Evolutionary conservation across 1,140 invertebrate genomes (phyloP), one percentile per base, ranked within the genome.

Genomic region (Cydia fagiglandana): DNA sequence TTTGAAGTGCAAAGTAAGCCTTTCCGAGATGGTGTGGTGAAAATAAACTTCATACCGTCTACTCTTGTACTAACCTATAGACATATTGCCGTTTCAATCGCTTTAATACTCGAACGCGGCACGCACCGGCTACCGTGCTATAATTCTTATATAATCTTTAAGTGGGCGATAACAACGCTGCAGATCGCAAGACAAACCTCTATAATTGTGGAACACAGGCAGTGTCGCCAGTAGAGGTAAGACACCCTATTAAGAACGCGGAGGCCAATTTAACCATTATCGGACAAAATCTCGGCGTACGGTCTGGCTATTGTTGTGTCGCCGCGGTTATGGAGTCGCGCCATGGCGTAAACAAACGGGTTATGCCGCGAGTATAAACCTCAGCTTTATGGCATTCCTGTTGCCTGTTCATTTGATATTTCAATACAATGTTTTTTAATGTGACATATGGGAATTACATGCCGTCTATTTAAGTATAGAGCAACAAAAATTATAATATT

Each of bases 241-340:
- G 76, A 80, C 75, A 79, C 79, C 80, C 82, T 86, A 86, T 84
- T 86, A 86, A 84, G 80, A 75, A 74, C 73, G 77, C 74, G 75
- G 76, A 47, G 81, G 85, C 82, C 86, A 87, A 85, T 86, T 86
- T 86, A 87, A 74, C 78, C 77, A 84, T 88, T 87, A 89, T 89
- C 85, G 76, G 76, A 80, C 79, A 77, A 81, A 84, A 89, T 89
- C 85, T 89, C 73, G 76, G 74, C 78, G 79, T 78, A 70, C 77
- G 75, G 75, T 76, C 79, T 80, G 50, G 80, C 84, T 80, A 87
- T 88, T 89, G 85, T 88, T 86, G 76, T 85, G 85, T 89, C 85
- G 81, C 82, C 79, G 75, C 77, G 76, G 77, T 79, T 81, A 83
- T 81, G 78, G 76, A 47, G 75, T 50, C 78, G 75, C 80, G 77